Conservation (phyloP, 2,113 vertebrate species). For the Cyanocitta stelleri region DNA sequence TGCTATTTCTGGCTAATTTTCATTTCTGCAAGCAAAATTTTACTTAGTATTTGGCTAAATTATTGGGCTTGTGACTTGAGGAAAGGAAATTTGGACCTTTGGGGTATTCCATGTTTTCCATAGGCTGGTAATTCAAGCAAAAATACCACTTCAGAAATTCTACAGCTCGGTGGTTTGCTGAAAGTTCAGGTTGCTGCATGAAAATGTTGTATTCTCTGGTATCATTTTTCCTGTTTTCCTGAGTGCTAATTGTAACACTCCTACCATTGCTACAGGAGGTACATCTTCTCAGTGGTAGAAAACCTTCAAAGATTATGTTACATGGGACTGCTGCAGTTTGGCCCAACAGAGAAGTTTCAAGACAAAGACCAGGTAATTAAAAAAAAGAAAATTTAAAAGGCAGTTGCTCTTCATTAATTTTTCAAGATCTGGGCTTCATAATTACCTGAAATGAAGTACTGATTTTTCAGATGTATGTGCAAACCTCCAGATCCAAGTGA, state of each 20-base stretch:
- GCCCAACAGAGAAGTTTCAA: conserved; percentile 87
- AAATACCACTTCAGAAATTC: not conserved
- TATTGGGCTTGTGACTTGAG: not conserved
- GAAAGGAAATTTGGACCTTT: not conserved
- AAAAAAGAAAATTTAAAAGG: not conserved
- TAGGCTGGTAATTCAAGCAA: not conserved
- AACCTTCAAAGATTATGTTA: conserved; percentile 85
- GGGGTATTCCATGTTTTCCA: not conserved
- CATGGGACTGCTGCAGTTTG: conserved; percentile 94
- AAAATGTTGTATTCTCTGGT: not conserved
- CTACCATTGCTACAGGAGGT: conserved; percentile 75
- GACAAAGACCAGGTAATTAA: conserved; percentile 91
- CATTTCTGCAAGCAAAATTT: not conserved
- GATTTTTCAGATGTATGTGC: not conserved
- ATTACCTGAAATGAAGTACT: not conserved
- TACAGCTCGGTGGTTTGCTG: not conserved
- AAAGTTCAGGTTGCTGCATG: not conserved
- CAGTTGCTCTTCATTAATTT: not conserved
- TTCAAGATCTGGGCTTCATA: not conserved
- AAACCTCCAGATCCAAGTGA: not conserved
- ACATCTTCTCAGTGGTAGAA: conserved; percentile 89
- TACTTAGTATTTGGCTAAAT: not conserved
- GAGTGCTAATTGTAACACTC: not conserved
- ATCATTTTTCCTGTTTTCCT: not conserved
- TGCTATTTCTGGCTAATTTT: not conserved